Percentiles rank a stretch among this genome's conserved stretches.
Conservation (phyloP, 2,113 vertebrate species). For the Labrus mixtus region DNA sequence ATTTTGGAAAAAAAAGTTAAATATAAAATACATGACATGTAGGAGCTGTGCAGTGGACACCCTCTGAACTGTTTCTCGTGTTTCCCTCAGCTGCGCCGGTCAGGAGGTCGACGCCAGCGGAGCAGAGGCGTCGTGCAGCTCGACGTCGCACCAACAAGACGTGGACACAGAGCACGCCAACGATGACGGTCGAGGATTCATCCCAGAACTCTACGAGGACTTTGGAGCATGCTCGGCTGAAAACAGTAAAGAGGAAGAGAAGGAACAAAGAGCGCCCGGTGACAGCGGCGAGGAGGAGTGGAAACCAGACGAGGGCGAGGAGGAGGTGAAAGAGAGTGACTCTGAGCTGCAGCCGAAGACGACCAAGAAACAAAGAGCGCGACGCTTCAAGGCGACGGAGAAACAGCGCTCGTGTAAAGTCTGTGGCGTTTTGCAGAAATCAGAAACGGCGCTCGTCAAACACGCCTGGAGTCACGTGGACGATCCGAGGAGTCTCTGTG, state of each 20-base stretch:
- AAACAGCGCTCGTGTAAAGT: slow-evolving; percentile 18
- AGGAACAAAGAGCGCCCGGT: not conserved
- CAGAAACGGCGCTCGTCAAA: not conserved
- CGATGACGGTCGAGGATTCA: not conserved
- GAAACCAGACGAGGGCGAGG: slow-evolving; percentile 6
- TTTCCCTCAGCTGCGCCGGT: not conserved
- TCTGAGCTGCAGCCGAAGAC: not conserved
- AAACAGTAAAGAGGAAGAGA: not conserved
- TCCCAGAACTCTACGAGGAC: not conserved
- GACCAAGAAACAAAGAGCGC: not conserved
- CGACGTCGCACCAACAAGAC: not conserved
- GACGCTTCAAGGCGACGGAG: not conserved
- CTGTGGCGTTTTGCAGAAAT: slow-evolving; percentile 9
- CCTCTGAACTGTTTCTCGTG: not conserved
- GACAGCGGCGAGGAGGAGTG: not conserved
- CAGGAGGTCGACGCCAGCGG: not conserved
- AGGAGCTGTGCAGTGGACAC: no score
- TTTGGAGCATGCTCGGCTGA: not conserved
- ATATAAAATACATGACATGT: no score
- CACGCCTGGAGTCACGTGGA: slow-evolving; percentile 40
- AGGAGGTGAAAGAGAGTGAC: not conserved
- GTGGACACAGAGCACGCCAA: not conserved
- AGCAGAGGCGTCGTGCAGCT: not conserved
- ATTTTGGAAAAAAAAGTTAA: no score
- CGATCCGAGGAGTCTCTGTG: slow-evolving; percentile 29